A percentile compares a stretch with the other conserved stretches of the same genome.
phyloP scores from a whole-genome alignment of 2,888 invertebrate species.

The Autographa pulchrina region DNA sequence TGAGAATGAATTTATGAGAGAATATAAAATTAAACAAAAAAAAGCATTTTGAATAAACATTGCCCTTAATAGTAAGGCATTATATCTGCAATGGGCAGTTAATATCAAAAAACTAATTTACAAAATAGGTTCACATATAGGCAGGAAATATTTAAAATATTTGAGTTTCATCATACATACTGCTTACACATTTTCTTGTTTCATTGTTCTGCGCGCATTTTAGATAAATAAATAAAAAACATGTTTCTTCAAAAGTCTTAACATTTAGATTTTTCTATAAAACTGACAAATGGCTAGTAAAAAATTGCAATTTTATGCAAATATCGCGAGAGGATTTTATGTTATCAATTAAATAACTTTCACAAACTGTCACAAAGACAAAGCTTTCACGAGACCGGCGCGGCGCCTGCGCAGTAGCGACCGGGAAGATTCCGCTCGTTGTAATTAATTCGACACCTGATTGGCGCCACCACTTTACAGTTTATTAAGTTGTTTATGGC shows the following conservation, averaged over 20 bases:
- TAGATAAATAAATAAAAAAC: neutral
- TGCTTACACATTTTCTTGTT: too few relatives aligned
- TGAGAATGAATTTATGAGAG: neutral
- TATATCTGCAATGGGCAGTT: too few relatives aligned
- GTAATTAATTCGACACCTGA: slow-evolving; percentile 2
- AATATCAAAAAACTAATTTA: too few relatives aligned
- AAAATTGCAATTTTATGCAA: slow-evolving; percentile 37
- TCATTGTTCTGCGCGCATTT: too few relatives aligned
- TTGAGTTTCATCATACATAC: too few relatives aligned
- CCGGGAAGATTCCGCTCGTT: neutral
- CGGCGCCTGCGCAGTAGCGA: neutral
- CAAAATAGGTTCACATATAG: too few relatives aligned
- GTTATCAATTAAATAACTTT: slow-evolving; percentile 41
- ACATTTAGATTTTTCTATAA: neutral
- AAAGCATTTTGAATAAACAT: too few relatives aligned
- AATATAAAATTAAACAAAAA: too few relatives aligned
- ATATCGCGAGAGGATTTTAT: slow-evolving; percentile 31
- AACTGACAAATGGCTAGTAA: neutral
- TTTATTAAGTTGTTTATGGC: neutral
- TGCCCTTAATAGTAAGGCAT: too few relatives aligned
- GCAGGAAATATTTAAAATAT: too few relatives aligned
- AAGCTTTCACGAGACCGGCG: slow-evolving; percentile 39
- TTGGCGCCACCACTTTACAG: neutral
- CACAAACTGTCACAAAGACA: slow-evolving; percentile 48
- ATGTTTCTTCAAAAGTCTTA: neutral